Evolutionary conservation across 2,113 vertebrate species (phyloP).

Genomic region (Takifugu flavidus): DNA sequence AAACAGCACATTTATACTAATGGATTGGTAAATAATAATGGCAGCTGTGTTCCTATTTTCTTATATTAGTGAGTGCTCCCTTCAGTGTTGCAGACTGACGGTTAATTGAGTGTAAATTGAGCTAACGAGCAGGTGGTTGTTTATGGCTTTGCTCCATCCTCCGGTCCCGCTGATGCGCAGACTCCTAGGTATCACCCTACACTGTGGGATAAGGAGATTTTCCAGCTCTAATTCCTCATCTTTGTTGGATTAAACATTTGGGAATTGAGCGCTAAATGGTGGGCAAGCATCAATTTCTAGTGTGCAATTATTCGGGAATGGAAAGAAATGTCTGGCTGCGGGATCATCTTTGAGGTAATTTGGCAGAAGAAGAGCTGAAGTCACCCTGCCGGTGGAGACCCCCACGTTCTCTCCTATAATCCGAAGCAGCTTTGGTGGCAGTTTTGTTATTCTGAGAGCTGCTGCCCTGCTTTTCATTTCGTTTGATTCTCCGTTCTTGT

Average conservation of each 20-base stretch:
- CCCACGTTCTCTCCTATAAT: conserved; percentile 20
- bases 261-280: conserved; percentile 54
- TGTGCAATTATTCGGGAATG: conserved; percentile 45
- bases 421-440: not conserved
- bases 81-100: conserved; percentile 32
- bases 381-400: conserved; percentile 27
- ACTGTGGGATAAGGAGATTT: conserved; percentile 52
- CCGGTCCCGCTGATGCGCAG: conserved; percentile 25
- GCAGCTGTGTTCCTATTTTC: conserved; percentile 45
- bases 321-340: conserved; percentile 34
- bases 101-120: conserved; percentile 60
- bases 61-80: conserved; percentile 32
- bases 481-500: not conserved
- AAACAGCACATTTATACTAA: conserved; percentile 54
- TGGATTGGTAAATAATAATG: conserved; percentile 46
- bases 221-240: conserved; percentile 52
- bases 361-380: conserved; percentile 40
- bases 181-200: conserved; percentile 48
- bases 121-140: conserved; percentile 56
- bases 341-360: conserved; percentile 51
- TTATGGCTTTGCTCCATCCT: conserved; percentile 46
- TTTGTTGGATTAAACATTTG: conserved; percentile 65
- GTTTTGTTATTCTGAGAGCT: too few species aligned
- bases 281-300: conserved; percentile 48
- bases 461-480: conserved; percentile 1